These are phyloP conservation scores for Panthera uncia DNA, from an alignment of 2,113 vertebrate genomes.

Conservation along the genomic window DNA sequence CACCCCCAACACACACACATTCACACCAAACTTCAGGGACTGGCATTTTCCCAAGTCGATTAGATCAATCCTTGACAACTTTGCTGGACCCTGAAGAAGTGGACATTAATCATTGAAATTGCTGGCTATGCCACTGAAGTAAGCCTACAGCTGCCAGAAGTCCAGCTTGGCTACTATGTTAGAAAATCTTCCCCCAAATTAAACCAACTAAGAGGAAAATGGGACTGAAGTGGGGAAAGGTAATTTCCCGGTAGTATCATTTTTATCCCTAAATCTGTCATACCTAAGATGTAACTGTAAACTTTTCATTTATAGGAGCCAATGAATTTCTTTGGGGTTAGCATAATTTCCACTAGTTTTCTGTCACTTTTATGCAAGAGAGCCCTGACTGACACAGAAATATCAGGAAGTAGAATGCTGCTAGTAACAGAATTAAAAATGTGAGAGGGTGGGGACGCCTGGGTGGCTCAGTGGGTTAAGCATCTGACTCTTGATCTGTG, in stretches of 20 bases:
- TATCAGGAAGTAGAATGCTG: background rate
- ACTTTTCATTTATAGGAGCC: background rate
- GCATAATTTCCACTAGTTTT: background rate
- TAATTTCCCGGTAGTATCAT: background rate
- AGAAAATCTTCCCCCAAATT: background rate
- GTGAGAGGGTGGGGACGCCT: background rate
- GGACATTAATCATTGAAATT: background rate
- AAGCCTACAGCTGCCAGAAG: background rate
- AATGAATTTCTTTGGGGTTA: background rate
- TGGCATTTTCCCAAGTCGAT: background rate
- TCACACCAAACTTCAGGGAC: background rate
- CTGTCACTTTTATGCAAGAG: background rate
- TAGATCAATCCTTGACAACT: background rate
- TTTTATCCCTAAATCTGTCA: background rate
- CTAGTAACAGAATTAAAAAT: background rate
- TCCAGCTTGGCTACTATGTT: background rate
- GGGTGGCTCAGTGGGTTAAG: too few relatives aligned
- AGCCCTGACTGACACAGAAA: background rate
- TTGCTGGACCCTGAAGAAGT: background rate
- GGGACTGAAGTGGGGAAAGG: background rate
- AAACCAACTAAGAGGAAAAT: background rate
- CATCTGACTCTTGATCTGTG: too few relatives aligned
- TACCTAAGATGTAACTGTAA: background rate
- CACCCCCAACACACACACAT: background rate
- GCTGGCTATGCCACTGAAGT: background rate